A percentile compares a stretch with the other conserved stretches of the same genome.
These are phyloP conservation scores for Tyria jacobaeae DNA, from an alignment of 2,888 invertebrate genomes.

Conservation along the genomic window DNA sequence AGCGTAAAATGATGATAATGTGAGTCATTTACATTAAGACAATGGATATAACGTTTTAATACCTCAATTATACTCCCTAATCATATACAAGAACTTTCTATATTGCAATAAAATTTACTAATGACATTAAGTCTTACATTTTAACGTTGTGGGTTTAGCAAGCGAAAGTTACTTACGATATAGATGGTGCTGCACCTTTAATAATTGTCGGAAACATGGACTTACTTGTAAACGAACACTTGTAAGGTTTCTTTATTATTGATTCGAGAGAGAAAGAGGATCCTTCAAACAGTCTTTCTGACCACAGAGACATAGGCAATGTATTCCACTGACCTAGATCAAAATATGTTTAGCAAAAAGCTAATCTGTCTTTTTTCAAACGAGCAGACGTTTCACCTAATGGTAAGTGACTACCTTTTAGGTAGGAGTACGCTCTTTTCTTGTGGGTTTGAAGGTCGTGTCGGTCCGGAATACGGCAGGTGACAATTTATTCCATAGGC, in stretches of 20 bases:
- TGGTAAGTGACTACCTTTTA: too few species aligned
- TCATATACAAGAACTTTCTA: constrained; percentile 34
- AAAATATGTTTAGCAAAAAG: too few species aligned
- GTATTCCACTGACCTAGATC: too few species aligned
- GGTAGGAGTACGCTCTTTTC: too few species aligned
- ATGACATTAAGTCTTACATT: constrained; percentile 19
- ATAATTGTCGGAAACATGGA: neutral
- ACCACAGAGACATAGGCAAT: too few species aligned
- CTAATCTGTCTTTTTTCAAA: too few species aligned
- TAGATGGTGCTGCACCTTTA: neutral
- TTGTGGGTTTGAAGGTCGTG: too few species aligned
- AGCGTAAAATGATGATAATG: constrained; percentile 27
- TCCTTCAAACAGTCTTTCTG: neutral
- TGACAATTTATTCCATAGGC: too few species aligned
- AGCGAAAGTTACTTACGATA: neutral
- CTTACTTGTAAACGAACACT: neutral
- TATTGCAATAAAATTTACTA: constrained; percentile 32
- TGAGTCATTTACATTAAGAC: constrained; percentile 31
- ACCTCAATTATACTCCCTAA: constrained; percentile 42
- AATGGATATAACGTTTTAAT: constrained; percentile 31
- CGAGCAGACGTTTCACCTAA: too few species aligned
- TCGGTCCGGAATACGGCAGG: too few species aligned
- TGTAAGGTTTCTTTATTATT: neutral
- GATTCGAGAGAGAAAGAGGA: neutral
- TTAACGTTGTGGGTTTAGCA: neutral